Percentiles rank a stretch among this genome's conserved stretches.
Conservation (phyloP, 2,888 invertebrate species). For the Dioctria rufipes region DNA sequence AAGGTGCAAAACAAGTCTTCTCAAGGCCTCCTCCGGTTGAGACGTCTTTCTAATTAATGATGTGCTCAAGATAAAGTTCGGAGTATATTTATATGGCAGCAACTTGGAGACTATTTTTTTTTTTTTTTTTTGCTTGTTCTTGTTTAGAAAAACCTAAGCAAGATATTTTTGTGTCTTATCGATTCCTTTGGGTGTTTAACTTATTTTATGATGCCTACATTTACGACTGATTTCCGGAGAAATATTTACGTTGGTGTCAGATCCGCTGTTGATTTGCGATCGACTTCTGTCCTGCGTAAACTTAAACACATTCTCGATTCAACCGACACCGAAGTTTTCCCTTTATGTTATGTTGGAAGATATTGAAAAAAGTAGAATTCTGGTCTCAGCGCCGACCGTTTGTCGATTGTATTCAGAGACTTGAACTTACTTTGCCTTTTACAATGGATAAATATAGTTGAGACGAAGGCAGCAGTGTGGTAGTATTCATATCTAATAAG, state of each 20-base stretch:
- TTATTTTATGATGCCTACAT: neutral
- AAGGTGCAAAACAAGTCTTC: conserved; percentile 43
- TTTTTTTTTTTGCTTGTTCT: neutral
- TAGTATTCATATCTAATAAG: no score
- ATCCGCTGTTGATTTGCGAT: conserved; percentile 13
- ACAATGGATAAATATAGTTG: neutral
- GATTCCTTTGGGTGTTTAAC: neutral
- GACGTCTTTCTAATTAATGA: conserved; percentile 41
- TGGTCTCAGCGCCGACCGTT: neutral
- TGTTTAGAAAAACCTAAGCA: neutral
- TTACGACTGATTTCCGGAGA: conserved; percentile 11
- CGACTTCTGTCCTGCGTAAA: conserved; percentile 22
- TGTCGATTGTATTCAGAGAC: neutral
- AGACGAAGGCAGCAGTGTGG: neutral
- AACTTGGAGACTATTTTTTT: conserved; percentile 7
- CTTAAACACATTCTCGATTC: conserved; percentile 2
- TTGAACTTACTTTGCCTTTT: neutral
- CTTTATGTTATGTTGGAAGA: neutral
- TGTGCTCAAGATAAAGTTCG: neutral
- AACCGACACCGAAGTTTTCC: neutral
- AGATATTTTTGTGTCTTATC: neutral
- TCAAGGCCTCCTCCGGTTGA: neutral
- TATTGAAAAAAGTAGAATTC: neutral
- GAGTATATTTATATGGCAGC: neutral
- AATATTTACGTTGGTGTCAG: conserved; percentile 3